phyloP scores from a whole-genome alignment of 2,113 vertebrate genomes.

The Cynocephalus volans region DNA sequence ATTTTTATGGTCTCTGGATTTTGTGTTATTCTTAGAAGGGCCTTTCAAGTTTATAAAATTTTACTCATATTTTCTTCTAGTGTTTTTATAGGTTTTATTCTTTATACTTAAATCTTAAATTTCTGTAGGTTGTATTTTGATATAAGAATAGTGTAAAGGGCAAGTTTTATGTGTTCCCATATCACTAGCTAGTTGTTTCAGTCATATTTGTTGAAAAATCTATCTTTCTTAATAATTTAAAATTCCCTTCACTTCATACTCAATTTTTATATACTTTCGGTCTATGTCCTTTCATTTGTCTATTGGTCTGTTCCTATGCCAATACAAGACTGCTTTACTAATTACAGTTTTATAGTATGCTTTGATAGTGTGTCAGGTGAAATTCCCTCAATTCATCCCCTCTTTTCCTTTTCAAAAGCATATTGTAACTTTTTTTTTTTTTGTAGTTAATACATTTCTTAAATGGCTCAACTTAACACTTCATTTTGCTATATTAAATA shows the following conservation, averaged over 20 bases:
- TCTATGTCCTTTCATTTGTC: constrained; percentile 29
- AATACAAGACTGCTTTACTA: constrained; percentile 9
- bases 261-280: background rate
- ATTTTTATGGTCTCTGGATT: constrained; percentile 46
- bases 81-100: constrained; percentile 18
- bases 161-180: background rate
- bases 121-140: background rate
- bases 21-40: constrained; percentile 31
- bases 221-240: constrained; percentile 41
- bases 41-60: constrained; percentile 51
- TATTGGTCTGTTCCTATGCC: constrained; percentile 46
- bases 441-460: background rate
- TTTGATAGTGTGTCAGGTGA: constrained; percentile 54
- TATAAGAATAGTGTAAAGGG: background rate
- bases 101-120: constrained; percentile 54
- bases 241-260: constrained; percentile 53
- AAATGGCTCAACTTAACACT: constrained; percentile 28
- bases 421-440: background rate
- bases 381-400: background rate
- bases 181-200: constrained; percentile 39
- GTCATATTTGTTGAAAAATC: constrained; percentile 15
- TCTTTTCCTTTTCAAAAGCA: constrained; percentile 13
- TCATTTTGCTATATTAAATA: constrained; percentile 43
- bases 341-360: background rate
- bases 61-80: constrained; percentile 40